Evolutionary conservation across 2,113 vertebrate species (phyloP), one percentile per base, ranked within the genome.

Genomic region (Pelecanus crispus): DNA sequence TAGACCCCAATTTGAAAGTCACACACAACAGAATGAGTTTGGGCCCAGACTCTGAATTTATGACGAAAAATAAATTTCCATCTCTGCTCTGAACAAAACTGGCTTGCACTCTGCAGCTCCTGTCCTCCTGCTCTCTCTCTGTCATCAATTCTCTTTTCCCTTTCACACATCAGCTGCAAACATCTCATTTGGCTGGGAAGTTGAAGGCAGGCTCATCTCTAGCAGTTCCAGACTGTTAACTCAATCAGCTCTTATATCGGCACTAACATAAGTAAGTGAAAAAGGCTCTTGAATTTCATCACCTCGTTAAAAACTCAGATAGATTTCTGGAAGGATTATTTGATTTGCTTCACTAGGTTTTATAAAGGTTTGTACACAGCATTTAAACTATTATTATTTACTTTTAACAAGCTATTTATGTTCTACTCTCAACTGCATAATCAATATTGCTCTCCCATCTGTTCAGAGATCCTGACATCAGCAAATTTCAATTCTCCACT

Each of bases 81-180:
- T 77, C 75, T 66, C 52, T 42, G 19, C 28, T 70, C 22, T 0
- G 2, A 81, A 87, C 16, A 61, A 65, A 95, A 45, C 49, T 68
- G 73, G 66, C 56, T 96, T n/a, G 8, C 18, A 42, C 42, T 62
- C 74, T 50, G 53, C 84, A 72, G 49, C 70, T 91, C 74, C 66
- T 92, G 89, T 82, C 91, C 84, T 92, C 66, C 79, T 49, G 75
- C 74, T 90, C 92, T 62, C 87, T 93, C 59, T 45, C 70, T 56
- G 34, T 90, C 87, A 90, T 87, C 93, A 96, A 10, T 94, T 94
- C 93, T 52, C 90, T 94, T 86, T 83, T 86, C 63, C 62, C 67
- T 95, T 96, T 96, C 96, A 95, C 95, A 96, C 82, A 93, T 96
- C 95, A 96, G 88, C 92, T 96, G 95, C 95, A 96, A 95, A 93